phyloP scores from a whole-genome alignment of 2,113 vertebrate species.

The Ageneiosus marmoratus region DNA sequence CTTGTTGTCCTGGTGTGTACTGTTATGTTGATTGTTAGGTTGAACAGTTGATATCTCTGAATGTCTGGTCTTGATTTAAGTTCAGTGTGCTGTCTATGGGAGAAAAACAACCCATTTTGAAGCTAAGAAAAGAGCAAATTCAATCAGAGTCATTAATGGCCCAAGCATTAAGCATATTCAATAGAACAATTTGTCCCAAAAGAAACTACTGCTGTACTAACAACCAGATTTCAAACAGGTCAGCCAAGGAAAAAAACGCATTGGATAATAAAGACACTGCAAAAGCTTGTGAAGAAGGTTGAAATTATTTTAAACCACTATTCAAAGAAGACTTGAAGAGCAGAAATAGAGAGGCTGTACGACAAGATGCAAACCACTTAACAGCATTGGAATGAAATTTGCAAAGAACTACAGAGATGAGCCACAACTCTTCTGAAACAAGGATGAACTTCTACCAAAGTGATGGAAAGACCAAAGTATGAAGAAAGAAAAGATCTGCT shows the following conservation, averaged over 20 bases:
- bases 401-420: too few species aligned
- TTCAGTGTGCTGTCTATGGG: neutral
- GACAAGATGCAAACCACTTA: neutral
- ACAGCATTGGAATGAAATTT: too few species aligned
- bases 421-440: too few species aligned
- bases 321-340: neutral
- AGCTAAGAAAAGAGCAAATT: too few species aligned
- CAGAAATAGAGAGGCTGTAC: neutral
- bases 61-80: neutral
- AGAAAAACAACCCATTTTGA: neutral
- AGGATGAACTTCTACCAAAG: too few species aligned
- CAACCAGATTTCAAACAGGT: too few species aligned
- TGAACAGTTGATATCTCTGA: neutral
- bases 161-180: neutral
- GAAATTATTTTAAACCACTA: too few species aligned
- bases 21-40: neutral
- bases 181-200: too few species aligned
- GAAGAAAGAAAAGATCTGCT: too few species aligned
- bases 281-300: neutral
- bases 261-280: neutral
- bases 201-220: neutral
- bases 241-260: too few species aligned
- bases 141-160: neutral
- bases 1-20: too few species aligned
- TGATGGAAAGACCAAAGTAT: too few species aligned